A percentile compares a stretch with the other conserved stretches of the same genome.
These are phyloP conservation scores for Catharus fuscescens DNA, from an alignment of 2,113 vertebrate species.

Conservation along the genomic window DNA sequence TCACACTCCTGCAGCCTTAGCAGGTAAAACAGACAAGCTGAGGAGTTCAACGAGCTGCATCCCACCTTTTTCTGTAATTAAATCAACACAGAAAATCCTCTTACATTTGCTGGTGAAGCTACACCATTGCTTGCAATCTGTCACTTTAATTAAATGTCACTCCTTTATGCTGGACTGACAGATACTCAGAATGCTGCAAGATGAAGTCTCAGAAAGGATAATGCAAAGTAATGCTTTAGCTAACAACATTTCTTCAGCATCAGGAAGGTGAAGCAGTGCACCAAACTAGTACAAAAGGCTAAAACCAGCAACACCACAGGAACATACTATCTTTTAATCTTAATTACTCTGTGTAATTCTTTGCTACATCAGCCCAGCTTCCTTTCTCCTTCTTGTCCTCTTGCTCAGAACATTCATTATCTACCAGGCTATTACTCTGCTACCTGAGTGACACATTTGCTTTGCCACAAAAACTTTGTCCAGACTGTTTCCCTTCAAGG, in stretches of 20 bases:
- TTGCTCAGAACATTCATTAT: background rate
- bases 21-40: background rate
- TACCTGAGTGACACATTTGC: background rate
- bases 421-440: background rate
- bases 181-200: background rate
- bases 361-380: background rate
- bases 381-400: background rate
- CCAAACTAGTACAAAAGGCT: background rate
- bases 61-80: constrained; percentile 36
- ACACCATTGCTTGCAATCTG: constrained; percentile 5
- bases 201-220: background rate
- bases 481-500: background rate
- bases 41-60: background rate
- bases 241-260: background rate
- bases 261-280: background rate
- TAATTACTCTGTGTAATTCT: background rate
- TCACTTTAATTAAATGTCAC: constrained; percentile 13
- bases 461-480: background rate
- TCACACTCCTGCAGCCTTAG: background rate
- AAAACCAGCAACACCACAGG: background rate
- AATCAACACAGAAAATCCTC: constrained; percentile 19
- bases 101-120: background rate
- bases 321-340: background rate
- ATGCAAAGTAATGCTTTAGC: background rate
- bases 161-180: background rate